Evolutionary conservation across 92 coral and sea anemone species (phyloP).

Genomic region (Galaxea fascicularis): DNA sequence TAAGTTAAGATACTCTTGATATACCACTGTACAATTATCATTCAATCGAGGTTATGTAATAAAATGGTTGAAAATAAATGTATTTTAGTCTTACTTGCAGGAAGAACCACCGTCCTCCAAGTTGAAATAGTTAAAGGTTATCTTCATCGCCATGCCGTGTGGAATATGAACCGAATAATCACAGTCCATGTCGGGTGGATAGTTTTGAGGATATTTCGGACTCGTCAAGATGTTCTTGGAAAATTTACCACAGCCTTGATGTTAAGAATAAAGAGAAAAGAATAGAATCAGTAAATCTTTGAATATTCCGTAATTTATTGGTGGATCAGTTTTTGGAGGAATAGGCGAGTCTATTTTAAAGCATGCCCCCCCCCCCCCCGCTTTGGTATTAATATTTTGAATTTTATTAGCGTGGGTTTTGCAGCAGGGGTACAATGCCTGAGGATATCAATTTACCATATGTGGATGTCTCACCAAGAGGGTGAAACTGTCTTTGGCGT

Average conservation of each 20-base stretch:
- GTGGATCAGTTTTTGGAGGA: neutral
- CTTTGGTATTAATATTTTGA: too few species aligned
- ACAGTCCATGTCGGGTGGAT: neutral
- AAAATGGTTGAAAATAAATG: too few species aligned
- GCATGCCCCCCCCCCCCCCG: too few species aligned
- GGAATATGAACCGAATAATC: neutral
- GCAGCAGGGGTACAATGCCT: too few species aligned
- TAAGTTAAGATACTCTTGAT: neutral
- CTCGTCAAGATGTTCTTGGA: neutral
- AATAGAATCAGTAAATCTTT: neutral
- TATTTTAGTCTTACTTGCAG: conserved; percentile 1
- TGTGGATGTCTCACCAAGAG: too few species aligned
- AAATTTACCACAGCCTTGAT: neutral
- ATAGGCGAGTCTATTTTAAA: neutral
- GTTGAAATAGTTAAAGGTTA: neutral
- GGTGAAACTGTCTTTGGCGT: neutral
- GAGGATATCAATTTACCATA: too few species aligned
- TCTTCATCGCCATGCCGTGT: conserved; percentile 1
- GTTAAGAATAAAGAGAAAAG: neutral
- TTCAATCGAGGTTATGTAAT: neutral
- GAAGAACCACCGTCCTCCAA: fast-evolving
- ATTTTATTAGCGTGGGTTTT: too few species aligned
- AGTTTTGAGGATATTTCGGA: neutral
- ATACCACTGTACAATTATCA: neutral
- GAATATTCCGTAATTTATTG: too few species aligned